Base-by-base conservation (phyloP, 2,888 invertebrate species). In the Colostygia pectinataria region DNA sequence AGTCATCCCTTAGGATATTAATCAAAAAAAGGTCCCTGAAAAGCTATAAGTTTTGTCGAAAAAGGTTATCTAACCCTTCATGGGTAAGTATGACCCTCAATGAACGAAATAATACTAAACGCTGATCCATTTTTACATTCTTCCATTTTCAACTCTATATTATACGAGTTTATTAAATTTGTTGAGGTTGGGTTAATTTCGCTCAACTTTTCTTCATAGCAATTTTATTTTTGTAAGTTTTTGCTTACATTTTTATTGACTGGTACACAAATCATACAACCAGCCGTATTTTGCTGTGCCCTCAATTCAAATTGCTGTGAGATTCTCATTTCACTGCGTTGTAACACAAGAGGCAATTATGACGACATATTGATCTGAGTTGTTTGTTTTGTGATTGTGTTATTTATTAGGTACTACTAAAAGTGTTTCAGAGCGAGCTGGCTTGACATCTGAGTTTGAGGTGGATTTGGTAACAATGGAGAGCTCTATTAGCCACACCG, bases 301-400 rank as follows among this genome's bases (percentile, higher is more conserved):
- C 58, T 67, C 59, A 66, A 67, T 68, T 66, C 61, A 63, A 64
- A 46, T 63, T 66, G 61, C 67, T 64, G 63, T 61, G 66, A 71
- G 44, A 39, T 53, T 34, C 75, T 74, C 74, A 74, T 78, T 71
- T 63, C 61, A 64, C 56, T 63, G 60, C 57, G 66, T 61, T 64
- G 61, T 55, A 61, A 65, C 59, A 72, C 63, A 67, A 80, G 76
- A 71, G 78, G 75, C 79, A 83, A 87, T 85, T 82, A 83, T 74
- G 66, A 66, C 68, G 72, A 69, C 74, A 71, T 79, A 82, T 81
- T 79, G 81, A 78, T 68, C 80, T 68, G 69, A 68, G 65, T 74
- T 74, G 68, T 77, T 75, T 76, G 76, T 76, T 74, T 69, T 74
- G 72, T 72, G 71, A 72, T 61, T 65, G 65, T 59, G 38, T 29